These are phyloP conservation scores for Octomys mimax DNA, from an alignment of 2,797 vertebrate genomes.

Conservation along the genomic window DNA sequence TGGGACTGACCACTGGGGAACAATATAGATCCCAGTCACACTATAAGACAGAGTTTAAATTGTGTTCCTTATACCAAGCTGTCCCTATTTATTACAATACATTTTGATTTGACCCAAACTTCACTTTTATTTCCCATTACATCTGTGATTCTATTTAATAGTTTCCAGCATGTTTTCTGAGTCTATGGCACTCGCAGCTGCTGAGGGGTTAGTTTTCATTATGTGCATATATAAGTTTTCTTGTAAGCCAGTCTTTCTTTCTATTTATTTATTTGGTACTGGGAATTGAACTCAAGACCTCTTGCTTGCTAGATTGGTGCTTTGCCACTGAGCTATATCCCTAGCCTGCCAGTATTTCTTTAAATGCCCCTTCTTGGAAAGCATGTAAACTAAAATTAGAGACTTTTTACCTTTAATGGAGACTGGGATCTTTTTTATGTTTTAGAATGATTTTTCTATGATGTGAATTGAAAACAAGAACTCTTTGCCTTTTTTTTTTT, in stretches of 20 bases:
- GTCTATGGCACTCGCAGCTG: background rate
- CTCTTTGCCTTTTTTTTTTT: background rate
- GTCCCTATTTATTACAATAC: background rate
- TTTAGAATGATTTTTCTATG: conserved; percentile 32
- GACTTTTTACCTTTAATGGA: background rate
- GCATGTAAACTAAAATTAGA: conserved; percentile 9
- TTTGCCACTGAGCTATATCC: too few species aligned
- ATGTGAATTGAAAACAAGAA: background rate
- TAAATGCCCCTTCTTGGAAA: background rate
- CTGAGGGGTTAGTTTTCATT: background rate
- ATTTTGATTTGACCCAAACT: background rate
- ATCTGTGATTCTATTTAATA: background rate
- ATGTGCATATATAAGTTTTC: background rate
- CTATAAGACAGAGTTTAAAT: background rate
- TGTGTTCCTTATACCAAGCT: background rate
- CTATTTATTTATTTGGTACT: too few species aligned
- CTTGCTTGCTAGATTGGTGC: too few species aligned
- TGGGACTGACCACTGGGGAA: background rate
- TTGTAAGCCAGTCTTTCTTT: background rate
- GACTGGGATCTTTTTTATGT: conserved; percentile 8
- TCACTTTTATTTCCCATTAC: background rate
- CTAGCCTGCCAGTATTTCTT: background rate
- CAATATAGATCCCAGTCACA: background rate
- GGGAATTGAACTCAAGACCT: too few species aligned
- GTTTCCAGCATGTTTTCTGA: background rate